Evolutionary conservation across 2,888 invertebrate species (phyloP), one percentile per base, ranked within the genome.

Genomic region (Perizoma affinitatum): DNA sequence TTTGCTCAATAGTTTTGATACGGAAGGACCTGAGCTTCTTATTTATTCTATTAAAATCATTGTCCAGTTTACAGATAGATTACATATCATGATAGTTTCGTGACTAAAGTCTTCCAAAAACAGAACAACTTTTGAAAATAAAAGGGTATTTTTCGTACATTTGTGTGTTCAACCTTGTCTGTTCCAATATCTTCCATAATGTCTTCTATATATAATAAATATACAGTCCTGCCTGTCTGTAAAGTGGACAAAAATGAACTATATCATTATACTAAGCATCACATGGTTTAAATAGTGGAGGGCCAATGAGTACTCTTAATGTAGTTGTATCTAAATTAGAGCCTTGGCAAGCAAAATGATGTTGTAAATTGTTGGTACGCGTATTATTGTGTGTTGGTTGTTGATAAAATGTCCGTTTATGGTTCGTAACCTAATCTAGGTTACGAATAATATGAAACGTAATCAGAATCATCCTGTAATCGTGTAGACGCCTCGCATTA

Each of bases 251-350:
- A 66, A 65, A 68, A 22, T 22, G 59, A 58, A 58, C 33, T 68
- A 75, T 82, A 81, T 78, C 80, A 78, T 73, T 71, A 68, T 66
- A 58, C 40, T 79, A 81, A 79, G 75, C 75, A 79, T 75, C 78
- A 71, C 73, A 72, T 74, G 80, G 75, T 76, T 73, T 59, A 71
- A 68, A 69, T 70, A 69, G 78, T 76, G 74, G 73, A 79, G 83
- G 83, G 83, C 83, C 82, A 82, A 82, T 81, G 80, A 81, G 74
- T 80, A 82, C 80, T 78, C 59, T 74, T 80, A 79, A 73, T 69
- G 61, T 74, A 71, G 73, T 73, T 72, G 67, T 71, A 70, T 69
- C 63, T 66, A 65, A 64, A 68, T 74, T 60, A 65, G 56, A 63
- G 41, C 72, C 71, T 70, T 69, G 73, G 76, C 68, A 74, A 78